Evolutionary conservation across 2,113 vertebrate species (phyloP).

Genomic region (Strigops habroptila): DNA sequence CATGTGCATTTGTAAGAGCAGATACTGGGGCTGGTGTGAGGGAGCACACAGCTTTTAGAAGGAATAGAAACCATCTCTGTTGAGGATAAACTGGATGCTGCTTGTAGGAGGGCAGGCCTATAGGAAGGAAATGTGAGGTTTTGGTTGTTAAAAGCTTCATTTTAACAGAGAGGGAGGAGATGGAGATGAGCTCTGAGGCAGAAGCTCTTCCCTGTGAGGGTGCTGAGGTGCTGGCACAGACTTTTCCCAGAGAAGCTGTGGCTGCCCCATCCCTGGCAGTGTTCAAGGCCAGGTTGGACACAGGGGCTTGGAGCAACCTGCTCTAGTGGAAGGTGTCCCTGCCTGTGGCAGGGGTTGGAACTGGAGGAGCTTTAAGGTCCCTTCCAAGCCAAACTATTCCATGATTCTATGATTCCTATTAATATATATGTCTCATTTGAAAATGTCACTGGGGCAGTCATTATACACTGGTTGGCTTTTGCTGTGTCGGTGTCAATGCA

Average conservation of each 20-base stretch:
- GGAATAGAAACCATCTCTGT: background rate
- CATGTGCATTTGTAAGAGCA: background rate
- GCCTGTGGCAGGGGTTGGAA: background rate
- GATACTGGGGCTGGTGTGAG: background rate
- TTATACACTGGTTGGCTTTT: accelerated
- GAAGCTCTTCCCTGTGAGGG: background rate
- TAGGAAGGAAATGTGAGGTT: accelerated
- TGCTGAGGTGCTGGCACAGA: background rate
- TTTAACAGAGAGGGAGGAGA: background rate
- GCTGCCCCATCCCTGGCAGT: no score
- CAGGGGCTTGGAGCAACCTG: background rate
- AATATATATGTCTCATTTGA: background rate
- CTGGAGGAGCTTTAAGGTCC: background rate
- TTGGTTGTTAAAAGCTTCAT: background rate
- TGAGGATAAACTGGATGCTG: background rate
- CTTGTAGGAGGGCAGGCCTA: background rate
- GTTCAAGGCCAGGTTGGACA: no score
- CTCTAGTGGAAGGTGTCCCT: background rate
- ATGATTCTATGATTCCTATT: background rate
- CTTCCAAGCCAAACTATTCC: background rate
- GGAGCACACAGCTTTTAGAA: background rate
- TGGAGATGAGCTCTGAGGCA: background rate
- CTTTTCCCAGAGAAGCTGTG: no score
- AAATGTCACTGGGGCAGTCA: background rate
- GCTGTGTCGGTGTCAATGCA: background rate